Evolutionary conservation across 2,888 invertebrate genomes (phyloP), one percentile per base, ranked within the genome.

Genomic region (Aspidiotus destructor): DNA sequence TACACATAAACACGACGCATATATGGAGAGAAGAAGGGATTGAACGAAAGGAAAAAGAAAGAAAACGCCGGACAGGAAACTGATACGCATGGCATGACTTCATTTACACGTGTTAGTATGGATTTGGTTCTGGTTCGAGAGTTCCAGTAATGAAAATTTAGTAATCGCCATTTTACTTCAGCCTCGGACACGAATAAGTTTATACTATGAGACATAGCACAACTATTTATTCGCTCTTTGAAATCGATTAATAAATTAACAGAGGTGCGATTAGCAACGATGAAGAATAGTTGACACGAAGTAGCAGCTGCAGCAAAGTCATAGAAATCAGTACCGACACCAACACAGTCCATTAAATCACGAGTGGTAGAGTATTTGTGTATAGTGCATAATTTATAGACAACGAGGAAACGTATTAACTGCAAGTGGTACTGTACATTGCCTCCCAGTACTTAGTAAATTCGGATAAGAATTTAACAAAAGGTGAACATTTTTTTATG

Each of bases 401-500:
- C 28, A 48, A 48, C 2, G 48, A 48, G 48, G 48, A 48, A 48
- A 48, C 48, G n/a, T 13, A 48, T 48, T 48, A 28, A 28, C 28
- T 28, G 28, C 28, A 28, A 28, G 28, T 5, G 5, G 28, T 28
- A 5, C 28, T 28, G 28, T 28, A 28, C 28, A 28, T 28, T 28
- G 28, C 28, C 28, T 28, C 28, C 6, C n/a, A n/a, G 48, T 48
- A 48, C 48, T n/a, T 48, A 48, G 2, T 28, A 28, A 48, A 48
- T 48, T 48, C 48, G 48, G 48, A n/a, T 13, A 48, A 65, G 54
- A 5, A 41, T 63, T 63, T 60, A 54, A 68, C 44, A 70, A 65
- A 60, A 5, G 40, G 68, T 63, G 63, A 54, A 68, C 44, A 70
- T 57, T 69, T 28, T n/a, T 69, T 28, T 53, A 63, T 87, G 58